phyloP scores from a whole-genome alignment of 2,797 vertebrate genomes.

The Acomys russatus region DNA sequence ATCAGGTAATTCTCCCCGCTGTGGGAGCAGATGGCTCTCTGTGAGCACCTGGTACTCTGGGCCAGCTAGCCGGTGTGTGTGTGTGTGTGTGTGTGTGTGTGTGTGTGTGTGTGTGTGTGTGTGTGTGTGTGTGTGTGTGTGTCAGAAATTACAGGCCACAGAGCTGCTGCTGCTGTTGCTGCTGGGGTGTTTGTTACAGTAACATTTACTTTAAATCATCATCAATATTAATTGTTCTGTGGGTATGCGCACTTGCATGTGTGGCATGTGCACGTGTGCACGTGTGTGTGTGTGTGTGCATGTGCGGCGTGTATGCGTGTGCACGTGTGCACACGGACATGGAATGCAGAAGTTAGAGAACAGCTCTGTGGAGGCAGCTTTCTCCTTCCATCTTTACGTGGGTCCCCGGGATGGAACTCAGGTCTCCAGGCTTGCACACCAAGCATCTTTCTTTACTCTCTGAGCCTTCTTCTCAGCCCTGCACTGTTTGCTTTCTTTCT shows the following conservation, averaged over 20 bases:
- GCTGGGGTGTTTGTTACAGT: background rate
- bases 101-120: too few relatives aligned
- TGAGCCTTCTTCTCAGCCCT: too few relatives aligned
- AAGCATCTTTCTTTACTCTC: background rate
- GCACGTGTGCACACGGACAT: too few relatives aligned
- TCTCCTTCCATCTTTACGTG: background rate
- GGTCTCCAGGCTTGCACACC: background rate
- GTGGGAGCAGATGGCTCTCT: background rate
- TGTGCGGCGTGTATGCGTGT: background rate
- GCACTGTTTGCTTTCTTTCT: background rate
- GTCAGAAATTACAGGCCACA: background rate
- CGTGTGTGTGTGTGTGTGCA: too few relatives aligned
- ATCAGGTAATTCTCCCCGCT: slow-evolving; percentile 59
- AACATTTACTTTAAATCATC: background rate
- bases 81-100: too few relatives aligned
- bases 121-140: too few relatives aligned
- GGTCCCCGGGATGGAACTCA: background rate
- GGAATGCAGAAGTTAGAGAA: background rate
- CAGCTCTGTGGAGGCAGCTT: too few relatives aligned
- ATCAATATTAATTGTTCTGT: background rate
- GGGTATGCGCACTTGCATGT: background rate
- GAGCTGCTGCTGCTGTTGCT: background rate
- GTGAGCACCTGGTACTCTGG: background rate
- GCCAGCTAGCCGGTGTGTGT: too few relatives aligned
- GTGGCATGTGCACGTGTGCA: background rate